Conservation (phyloP, 2,888 invertebrate species). For the Fragum fragum region DNA sequence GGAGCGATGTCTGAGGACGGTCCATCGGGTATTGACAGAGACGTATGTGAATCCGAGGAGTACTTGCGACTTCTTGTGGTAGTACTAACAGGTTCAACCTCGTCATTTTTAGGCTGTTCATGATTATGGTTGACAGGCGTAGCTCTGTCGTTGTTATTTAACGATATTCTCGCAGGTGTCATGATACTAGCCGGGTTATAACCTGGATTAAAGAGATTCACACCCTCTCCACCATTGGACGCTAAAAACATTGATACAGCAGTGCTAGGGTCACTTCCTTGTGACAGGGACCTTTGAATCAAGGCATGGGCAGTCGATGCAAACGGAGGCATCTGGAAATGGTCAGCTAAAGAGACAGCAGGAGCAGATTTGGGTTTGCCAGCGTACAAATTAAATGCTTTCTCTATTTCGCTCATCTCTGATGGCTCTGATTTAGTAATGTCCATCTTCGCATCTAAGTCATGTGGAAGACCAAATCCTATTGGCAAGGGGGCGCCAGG, state of each 20-base stretch:
- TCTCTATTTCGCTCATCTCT: slow-evolving; percentile 62
- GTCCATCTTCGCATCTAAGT: slow-evolving; percentile 55
- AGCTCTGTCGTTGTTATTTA: slow-evolving; percentile 54
- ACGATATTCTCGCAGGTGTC: slow-evolving; percentile 50
- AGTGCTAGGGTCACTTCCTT: slow-evolving; percentile 64
- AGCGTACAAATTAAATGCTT: slow-evolving; percentile 56
- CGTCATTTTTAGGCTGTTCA: slow-evolving; percentile 54
- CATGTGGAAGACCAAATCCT: slow-evolving; percentile 48
- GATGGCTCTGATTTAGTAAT: slow-evolving; percentile 49
- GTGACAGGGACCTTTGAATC: slow-evolving; percentile 65
- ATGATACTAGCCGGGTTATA: slow-evolving; percentile 58
- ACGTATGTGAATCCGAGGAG: slow-evolving; percentile 78
- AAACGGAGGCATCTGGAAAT: slow-evolving; percentile 76
- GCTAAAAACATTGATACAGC: slow-evolving; percentile 67
- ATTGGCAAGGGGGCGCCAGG: slow-evolving; percentile 59
- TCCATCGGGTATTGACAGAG: slow-evolving; percentile 69
- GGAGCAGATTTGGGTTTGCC: slow-evolving; percentile 54
- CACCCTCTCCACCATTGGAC: slow-evolving; percentile 63
- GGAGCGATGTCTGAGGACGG: slow-evolving; percentile 42
- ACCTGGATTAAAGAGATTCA: slow-evolving; percentile 54
- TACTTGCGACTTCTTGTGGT: slow-evolving; percentile 77
- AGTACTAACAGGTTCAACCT: slow-evolving; percentile 71
- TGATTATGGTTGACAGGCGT: slow-evolving; percentile 58
- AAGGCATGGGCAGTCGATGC: slow-evolving; percentile 70
- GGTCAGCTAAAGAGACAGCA: slow-evolving; percentile 52